Conservation (phyloP, 1,140 invertebrate species). For the Nautilus pompilius region DNA sequence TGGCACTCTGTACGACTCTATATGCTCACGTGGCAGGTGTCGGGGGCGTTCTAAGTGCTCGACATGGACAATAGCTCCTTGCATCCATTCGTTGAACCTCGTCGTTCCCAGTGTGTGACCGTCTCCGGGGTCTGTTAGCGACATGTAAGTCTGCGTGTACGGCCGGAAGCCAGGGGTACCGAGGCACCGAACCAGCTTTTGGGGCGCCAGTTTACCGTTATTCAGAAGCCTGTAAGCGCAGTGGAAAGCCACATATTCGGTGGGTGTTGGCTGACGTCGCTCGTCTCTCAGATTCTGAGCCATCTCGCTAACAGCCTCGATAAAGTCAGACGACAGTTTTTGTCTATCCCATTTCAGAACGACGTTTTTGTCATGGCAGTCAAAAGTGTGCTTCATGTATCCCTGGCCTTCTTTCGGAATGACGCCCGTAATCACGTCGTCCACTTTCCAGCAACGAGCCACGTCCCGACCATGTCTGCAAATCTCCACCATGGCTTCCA, state of each 20-base stretch:
- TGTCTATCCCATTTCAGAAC: constrained; percentile 24
- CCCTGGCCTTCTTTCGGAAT: constrained; percentile 11
- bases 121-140: constrained; percentile 34
- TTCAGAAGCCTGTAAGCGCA: constrained; percentile 24
- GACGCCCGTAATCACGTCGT: constrained; percentile 19
- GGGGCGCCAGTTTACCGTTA: constrained; percentile 13
- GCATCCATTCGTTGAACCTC: constrained; percentile 29
- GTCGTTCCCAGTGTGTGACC: constrained; percentile 34
- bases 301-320: constrained; percentile 16
- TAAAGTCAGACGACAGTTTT: constrained; percentile 10
- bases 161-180: constrained; percentile 32
- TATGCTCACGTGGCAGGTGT: constrained; percentile 21
- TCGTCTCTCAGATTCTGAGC: constrained; percentile 20
- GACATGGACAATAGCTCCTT: constrained; percentile 34
- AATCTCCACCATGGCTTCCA: constrained; percentile 10
- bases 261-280: constrained; percentile 22
- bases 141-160: constrained; percentile 36
- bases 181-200: constrained; percentile 10
- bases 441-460: constrained; percentile 16
- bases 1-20: constrained; percentile 30
- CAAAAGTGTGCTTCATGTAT: constrained; percentile 7
- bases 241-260: constrained; percentile 28
- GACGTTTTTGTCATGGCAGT: constrained; percentile 12
- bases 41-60: constrained; percentile 31
- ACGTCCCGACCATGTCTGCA: constrained; percentile 13